Percentiles rank a stretch among this genome's conserved stretches.
phyloP scores from a whole-genome alignment of 2,888 invertebrate species.

The Limnephilus auricula region DNA sequence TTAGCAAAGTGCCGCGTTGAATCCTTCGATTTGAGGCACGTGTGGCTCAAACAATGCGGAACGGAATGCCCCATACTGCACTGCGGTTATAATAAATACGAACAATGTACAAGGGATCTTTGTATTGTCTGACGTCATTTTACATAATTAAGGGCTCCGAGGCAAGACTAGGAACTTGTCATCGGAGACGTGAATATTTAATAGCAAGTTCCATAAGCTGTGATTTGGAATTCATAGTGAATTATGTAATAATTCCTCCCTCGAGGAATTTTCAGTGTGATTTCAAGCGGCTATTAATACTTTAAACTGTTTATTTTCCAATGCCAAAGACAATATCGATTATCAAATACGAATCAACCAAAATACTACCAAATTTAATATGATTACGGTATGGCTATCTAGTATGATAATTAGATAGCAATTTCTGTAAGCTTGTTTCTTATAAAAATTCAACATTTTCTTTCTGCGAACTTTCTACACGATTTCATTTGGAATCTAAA shows the following conservation, averaged over 20 bases:
- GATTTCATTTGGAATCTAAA: no score
- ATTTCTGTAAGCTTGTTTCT: no score
- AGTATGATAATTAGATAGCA: neutral
- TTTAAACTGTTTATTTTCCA: neutral
- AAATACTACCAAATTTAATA: neutral
- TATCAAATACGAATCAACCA: neutral
- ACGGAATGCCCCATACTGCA: slow-evolving; percentile 40
- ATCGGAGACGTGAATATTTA: neutral
- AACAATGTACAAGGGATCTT: slow-evolving; percentile 29
- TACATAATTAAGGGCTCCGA: slow-evolving; percentile 19
- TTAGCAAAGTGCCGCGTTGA: slow-evolving; percentile 20
- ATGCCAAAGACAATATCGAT: neutral
- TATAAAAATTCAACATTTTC: no score
- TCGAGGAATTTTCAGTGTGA: neutral
- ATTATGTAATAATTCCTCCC: neutral
- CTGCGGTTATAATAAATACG: slow-evolving; percentile 57
- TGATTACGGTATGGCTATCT: neutral
- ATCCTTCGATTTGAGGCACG: slow-evolving; percentile 33
- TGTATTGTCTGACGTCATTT: slow-evolving; percentile 41
- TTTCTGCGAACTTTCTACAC: no score
- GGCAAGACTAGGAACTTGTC: neutral
- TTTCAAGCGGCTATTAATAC: neutral
- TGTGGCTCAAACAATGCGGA: slow-evolving; percentile 42
- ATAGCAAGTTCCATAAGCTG: neutral
- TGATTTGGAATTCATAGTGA: neutral